phyloP scores from a whole-genome alignment of 2,888 invertebrate species.

The Dendrolimus houi region DNA sequence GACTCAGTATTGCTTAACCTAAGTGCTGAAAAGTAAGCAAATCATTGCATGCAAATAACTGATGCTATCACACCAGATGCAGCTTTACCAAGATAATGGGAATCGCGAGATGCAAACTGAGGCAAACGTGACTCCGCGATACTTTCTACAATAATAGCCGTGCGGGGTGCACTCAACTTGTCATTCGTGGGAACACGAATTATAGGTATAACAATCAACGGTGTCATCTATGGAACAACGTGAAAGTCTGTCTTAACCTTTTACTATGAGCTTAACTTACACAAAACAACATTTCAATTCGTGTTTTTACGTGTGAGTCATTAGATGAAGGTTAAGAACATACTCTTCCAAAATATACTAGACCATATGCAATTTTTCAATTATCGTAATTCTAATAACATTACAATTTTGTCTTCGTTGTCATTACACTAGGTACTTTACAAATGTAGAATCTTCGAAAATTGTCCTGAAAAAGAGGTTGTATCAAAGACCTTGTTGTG shows the following conservation, averaged over 20 bases:
- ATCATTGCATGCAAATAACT: too few relatives aligned
- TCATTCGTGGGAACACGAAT: constrained; percentile 68
- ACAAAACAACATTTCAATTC: background rate
- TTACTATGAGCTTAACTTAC: background rate
- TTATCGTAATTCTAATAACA: too few relatives aligned
- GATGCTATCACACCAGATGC: too few relatives aligned
- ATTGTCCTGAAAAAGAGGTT: too few relatives aligned
- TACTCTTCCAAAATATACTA: too few relatives aligned
- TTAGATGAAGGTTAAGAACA: too few relatives aligned
- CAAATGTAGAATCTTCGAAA: too few relatives aligned
- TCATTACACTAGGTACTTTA: too few relatives aligned
- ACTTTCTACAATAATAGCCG: constrained; percentile 63
- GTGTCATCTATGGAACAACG: constrained; percentile 43
- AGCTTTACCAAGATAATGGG: too few relatives aligned
- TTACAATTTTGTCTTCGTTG: too few relatives aligned
- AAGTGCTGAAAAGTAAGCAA: constrained; percentile 12
- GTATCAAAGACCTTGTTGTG: too few relatives aligned
- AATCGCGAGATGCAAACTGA: constrained; percentile 54
- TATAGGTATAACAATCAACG: constrained; percentile 44
- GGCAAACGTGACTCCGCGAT: constrained; percentile 63
- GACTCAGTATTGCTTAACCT: constrained; percentile 10
- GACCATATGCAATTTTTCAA: too few relatives aligned
- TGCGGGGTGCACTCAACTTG: constrained; percentile 53
- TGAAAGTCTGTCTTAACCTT: constrained; percentile 28
- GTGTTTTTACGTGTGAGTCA: background rate